phyloP scores from a whole-genome alignment of 2,888 invertebrate genomes.

The Aphrophora alni region DNA sequence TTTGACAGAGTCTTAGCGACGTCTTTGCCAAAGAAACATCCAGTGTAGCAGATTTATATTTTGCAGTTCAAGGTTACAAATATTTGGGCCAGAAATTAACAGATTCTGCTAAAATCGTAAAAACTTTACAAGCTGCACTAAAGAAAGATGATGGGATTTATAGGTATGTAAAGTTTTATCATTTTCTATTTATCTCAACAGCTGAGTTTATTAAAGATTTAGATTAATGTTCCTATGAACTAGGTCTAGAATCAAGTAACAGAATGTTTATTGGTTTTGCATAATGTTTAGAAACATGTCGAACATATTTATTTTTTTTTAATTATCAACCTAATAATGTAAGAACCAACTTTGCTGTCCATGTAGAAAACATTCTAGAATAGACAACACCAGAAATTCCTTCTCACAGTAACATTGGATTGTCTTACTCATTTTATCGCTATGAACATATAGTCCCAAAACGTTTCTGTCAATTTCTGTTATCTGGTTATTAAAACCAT shows the following conservation, averaged over 20 bases:
- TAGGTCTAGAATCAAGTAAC: neutral
- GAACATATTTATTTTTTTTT: no score
- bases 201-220: constrained; percentile 42
- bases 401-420: no score
- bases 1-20: constrained; percentile 49
- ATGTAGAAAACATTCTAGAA: no score
- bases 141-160: constrained; percentile 84
- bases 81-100: constrained; percentile 68
- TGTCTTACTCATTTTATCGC: no score
- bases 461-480: no score
- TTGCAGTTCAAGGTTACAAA: constrained; percentile 73
- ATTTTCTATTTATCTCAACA: no score
- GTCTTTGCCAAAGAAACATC: constrained; percentile 71
- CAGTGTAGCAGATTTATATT: constrained; percentile 73
- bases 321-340: no score
- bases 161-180: constrained; percentile 62
- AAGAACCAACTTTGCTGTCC: no score
- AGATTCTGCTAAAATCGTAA: constrained; percentile 71
- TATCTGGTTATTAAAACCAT: no score
- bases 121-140: constrained; percentile 74
- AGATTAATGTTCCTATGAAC: neutral
- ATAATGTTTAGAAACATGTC: no score
- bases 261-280: constrained; percentile 12
- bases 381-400: no score
- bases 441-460: no score